These are phyloP conservation scores for Drosophila nigritarsus DNA, from an alignment of 2,888 invertebrate species.

Conservation along the genomic window DNA sequence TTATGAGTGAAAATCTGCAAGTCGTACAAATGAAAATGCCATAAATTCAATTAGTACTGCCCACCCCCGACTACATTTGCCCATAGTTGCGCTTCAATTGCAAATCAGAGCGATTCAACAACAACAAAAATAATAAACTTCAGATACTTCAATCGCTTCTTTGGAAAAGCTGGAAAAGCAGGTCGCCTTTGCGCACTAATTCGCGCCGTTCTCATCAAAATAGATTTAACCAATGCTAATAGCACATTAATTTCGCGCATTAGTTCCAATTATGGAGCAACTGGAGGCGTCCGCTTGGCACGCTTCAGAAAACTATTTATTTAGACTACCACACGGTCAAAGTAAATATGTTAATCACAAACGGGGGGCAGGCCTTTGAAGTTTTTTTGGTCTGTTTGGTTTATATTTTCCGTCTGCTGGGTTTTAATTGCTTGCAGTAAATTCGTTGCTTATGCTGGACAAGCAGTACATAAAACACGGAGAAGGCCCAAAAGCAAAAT, in stretches of 20 bases:
- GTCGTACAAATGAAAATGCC: constrained; percentile 71
- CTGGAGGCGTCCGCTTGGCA: constrained; percentile 42
- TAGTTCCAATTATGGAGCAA: constrained; percentile 66
- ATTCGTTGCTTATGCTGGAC: constrained; percentile 18
- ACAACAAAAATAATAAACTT: constrained; percentile 22
- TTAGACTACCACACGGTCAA: constrained; percentile 32
- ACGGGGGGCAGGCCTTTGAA: constrained; percentile 36
- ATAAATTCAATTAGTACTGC: constrained; percentile 75
- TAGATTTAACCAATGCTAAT: constrained; percentile 42
- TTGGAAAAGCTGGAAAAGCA: constrained; percentile 30
- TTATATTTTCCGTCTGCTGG: constrained; percentile 8
- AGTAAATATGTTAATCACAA: constrained; percentile 44
- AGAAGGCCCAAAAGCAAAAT: constrained; percentile 8
- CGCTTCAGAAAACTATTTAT: constrained; percentile 61
- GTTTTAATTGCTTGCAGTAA: constrained; percentile 59
- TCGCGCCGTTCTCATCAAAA: constrained; percentile 25
- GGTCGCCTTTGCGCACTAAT: constrained; percentile 71
- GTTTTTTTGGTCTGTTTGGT: constrained; percentile 51
- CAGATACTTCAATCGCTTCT: constrained; percentile 5
- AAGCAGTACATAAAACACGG: constrained; percentile 17
- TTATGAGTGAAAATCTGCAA: constrained; percentile 76
- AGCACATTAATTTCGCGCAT: constrained; percentile 74
- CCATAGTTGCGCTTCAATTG: constrained; percentile 45
- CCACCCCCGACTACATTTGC: constrained; percentile 6
- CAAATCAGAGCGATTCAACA: constrained; percentile 73